Conservation (phyloP, 2,888 invertebrate genomes). For the Onchidella celtica region DNA sequence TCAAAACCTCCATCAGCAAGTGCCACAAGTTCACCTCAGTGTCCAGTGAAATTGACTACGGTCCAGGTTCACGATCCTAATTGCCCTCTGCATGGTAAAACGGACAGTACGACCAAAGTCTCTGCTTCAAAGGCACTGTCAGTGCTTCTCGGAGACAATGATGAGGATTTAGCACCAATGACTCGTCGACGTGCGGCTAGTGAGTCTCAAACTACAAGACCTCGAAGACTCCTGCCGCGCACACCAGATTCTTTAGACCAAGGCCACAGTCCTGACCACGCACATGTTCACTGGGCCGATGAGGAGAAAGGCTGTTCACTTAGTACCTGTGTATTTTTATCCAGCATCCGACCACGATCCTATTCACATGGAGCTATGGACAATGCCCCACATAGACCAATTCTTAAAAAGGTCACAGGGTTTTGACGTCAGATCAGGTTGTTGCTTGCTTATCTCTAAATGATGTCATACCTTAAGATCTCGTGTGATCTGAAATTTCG, state of each 20-base stretch:
- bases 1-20: background rate
- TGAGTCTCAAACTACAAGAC: constrained; percentile 42
- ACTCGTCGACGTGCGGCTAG: constrained; percentile 32
- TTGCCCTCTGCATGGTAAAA: constrained; percentile 8
- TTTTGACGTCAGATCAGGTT: constrained; percentile 26
- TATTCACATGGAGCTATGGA: constrained; percentile 51
- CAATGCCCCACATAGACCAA: constrained; percentile 45
- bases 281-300: constrained; percentile 55
- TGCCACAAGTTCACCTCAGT: background rate
- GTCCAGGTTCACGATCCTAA: background rate
- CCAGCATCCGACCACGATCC: constrained; percentile 47
- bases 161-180: constrained; percentile 12
- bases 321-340: constrained; percentile 49
- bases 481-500: too few species aligned
- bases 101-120: background rate
- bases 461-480: too few species aligned
- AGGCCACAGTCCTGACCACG: constrained; percentile 22
- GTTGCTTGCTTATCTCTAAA: too few species aligned
- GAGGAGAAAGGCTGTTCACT: constrained; percentile 48
- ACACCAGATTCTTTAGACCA: background rate
- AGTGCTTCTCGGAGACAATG: background rate
- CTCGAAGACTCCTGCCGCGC: constrained; percentile 18
- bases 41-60: background rate
- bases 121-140: background rate
- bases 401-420: constrained; percentile 47